A percentile compares a stretch with the other conserved stretches of the same genome.
These are phyloP conservation scores for Pantherophis vulpinus DNA, from an alignment of 2,797 vertebrate species.

Conservation along the genomic window DNA sequence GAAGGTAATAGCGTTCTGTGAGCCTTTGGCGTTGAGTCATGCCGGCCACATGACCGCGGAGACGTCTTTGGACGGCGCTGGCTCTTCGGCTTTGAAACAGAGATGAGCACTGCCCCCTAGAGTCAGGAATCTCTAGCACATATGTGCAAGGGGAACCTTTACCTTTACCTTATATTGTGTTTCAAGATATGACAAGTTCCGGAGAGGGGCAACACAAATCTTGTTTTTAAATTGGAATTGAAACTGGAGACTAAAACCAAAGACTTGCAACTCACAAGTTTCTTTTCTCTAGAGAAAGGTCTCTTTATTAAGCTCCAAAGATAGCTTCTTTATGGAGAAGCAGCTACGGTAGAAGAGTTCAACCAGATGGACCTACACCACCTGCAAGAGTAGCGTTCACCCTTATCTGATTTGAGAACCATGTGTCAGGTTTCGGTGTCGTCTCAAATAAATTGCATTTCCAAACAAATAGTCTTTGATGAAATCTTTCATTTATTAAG, in stretches of 20 bases:
- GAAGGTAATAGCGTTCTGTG: no score
- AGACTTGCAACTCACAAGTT: background rate
- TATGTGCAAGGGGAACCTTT: no score
- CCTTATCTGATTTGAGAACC: background rate
- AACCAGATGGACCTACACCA: background rate
- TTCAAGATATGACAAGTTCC: background rate
- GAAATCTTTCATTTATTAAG: no score
- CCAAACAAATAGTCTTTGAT: no score
- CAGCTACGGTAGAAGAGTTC: background rate
- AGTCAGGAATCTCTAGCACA: no score
- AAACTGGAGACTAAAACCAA: background rate
- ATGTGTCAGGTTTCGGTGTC: no score
- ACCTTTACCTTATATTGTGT: background rate
- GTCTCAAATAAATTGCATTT: no score
- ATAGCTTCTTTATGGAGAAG: background rate
- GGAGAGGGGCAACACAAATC: background rate
- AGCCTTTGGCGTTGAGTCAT: no score
- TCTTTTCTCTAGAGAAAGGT: background rate
- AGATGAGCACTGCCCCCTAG: no score
- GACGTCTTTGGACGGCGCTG: no score
- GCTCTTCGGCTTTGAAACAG: no score
- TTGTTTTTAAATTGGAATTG: background rate
- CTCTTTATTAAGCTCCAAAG: background rate
- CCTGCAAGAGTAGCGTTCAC: background rate
- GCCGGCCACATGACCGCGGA: no score